Conservation (phyloP, 2,113 vertebrate species). For the Mixornis gularis region DNA sequence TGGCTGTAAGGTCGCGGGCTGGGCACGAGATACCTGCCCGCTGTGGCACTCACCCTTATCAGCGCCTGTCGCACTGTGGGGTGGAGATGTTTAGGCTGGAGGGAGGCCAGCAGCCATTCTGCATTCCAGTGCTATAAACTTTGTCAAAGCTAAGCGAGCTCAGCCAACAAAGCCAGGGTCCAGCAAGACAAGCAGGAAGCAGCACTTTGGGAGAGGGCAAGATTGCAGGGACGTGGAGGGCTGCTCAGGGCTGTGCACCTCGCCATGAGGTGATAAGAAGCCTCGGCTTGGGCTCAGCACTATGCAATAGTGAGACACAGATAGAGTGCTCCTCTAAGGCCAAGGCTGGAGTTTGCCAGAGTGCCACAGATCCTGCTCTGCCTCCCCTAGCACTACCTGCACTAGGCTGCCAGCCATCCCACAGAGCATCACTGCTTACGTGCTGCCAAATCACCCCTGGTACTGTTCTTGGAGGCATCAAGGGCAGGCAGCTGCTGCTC, state of each 20-base stretch:
- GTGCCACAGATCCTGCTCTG: background rate
- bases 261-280: fast-evolving
- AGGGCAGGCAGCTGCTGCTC: background rate
- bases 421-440: background rate
- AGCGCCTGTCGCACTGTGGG: slow-evolving; percentile 33
- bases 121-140: slow-evolving; percentile 47
- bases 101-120: slow-evolving; percentile 47
- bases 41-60: slow-evolving; percentile 47
- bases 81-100: slow-evolving; percentile 65
- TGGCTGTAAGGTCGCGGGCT: slow-evolving; percentile 8
- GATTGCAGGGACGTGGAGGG: background rate
- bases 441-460: background rate
- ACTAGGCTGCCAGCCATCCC: background rate
- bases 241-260: background rate
- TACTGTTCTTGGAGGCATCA: background rate
- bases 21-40: slow-evolving; percentile 43
- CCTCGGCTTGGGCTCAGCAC: background rate
- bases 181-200: slow-evolving; percentile 4
- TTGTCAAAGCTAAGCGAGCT: slow-evolving; percentile 27
- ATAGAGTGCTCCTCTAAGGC: background rate
- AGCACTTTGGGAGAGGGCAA: background rate
- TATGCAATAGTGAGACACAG: background rate
- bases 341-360: background rate
- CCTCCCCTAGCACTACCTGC: background rate
- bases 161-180: slow-evolving; percentile 30